Percentiles rank a stretch among this genome's conserved stretches.
These are phyloP conservation scores for Thaumetopoea pityocampa DNA, from an alignment of 1,140 invertebrate genomes.

Conservation along the genomic window DNA sequence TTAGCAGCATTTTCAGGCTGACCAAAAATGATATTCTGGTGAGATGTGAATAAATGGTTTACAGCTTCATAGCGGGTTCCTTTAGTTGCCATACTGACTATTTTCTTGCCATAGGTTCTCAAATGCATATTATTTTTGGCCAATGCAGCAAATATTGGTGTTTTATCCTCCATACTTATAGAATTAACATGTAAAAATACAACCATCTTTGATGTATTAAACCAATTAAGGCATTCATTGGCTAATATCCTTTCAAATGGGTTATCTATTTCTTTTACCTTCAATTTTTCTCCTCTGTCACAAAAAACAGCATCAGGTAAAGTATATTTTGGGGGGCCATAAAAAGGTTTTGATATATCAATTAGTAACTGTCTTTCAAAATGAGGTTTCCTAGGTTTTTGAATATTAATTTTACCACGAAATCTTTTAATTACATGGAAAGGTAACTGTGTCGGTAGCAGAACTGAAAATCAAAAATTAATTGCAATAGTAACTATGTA, in stretches of 20 bases:
- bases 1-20: slow-evolving; percentile 75
- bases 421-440: slow-evolving; percentile 79
- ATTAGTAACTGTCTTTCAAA: slow-evolving; percentile 79
- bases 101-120: slow-evolving; percentile 78
- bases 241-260: slow-evolving; percentile 83
- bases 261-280: slow-evolving; percentile 69
- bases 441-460: slow-evolving; percentile 58
- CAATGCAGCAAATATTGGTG: slow-evolving; percentile 77
- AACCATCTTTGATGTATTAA: slow-evolving; percentile 82
- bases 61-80: slow-evolving; percentile 79
- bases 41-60: slow-evolving; percentile 76
- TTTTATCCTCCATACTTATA: slow-evolving; percentile 77
- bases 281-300: slow-evolving; percentile 26
- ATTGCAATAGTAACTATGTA: slow-evolving; percentile 6
- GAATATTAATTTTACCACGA: slow-evolving; percentile 84
- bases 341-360: slow-evolving; percentile 79
- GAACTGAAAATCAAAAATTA: slow-evolving; percentile 46
- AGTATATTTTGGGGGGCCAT: slow-evolving; percentile 54
- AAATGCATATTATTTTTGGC: slow-evolving; percentile 80
- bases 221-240: slow-evolving; percentile 81
- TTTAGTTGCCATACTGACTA: slow-evolving; percentile 77
- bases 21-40: slow-evolving; percentile 80
- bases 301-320: slow-evolving; percentile 48
- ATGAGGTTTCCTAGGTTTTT: slow-evolving; percentile 81
- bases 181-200: slow-evolving; percentile 83